Evolutionary conservation across 30 jellyfish, hydroid and myxozoan species (phyloP).

Genomic region (Mastigias papua): DNA sequence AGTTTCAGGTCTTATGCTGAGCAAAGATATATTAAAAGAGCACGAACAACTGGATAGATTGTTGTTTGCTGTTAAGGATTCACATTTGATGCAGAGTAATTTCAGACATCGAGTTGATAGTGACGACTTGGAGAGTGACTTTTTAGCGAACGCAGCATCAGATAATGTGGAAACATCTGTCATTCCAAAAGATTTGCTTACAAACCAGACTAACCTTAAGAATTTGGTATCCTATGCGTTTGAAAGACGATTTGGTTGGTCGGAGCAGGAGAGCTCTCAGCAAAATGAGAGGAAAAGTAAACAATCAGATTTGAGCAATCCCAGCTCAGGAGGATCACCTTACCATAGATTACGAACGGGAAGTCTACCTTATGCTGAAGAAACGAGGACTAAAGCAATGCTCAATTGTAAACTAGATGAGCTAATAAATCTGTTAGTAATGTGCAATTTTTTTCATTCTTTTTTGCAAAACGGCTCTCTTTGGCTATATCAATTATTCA

Average conservation of each 20-base stretch:
- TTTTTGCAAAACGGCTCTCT: background rate
- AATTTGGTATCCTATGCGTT: constrained; percentile 52
- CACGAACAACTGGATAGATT: constrained; percentile 21
- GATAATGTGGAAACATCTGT: constrained; percentile 12
- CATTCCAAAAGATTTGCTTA: constrained; percentile 29
- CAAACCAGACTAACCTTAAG: background rate
- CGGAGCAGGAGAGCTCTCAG: constrained; percentile 39
- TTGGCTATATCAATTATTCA: background rate
- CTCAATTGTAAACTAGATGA: constrained; percentile 55
- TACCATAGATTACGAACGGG: constrained; percentile 10
- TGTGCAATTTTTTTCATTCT: background rate
- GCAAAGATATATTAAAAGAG: constrained; percentile 1
- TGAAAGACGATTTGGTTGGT: constrained; percentile 85
- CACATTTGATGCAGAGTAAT: constrained; percentile 1
- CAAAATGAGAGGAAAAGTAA: background rate
- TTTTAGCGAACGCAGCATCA: constrained; percentile 20
- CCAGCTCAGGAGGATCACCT: background rate
- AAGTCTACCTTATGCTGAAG: constrained; percentile 17
- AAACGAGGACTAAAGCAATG: constrained; percentile 39
- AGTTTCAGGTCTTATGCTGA: background rate
- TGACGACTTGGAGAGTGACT: constrained; percentile 48
- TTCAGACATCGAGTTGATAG: background rate
- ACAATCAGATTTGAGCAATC: background rate
- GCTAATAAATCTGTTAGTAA: constrained; percentile 40
- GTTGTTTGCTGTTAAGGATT: constrained; percentile 9